A percentile compares a stretch with the other conserved stretches of the same genome.
Evolutionary conservation across 1,140 invertebrate species (phyloP).

Genomic region (Adelges cooleyi): DNA sequence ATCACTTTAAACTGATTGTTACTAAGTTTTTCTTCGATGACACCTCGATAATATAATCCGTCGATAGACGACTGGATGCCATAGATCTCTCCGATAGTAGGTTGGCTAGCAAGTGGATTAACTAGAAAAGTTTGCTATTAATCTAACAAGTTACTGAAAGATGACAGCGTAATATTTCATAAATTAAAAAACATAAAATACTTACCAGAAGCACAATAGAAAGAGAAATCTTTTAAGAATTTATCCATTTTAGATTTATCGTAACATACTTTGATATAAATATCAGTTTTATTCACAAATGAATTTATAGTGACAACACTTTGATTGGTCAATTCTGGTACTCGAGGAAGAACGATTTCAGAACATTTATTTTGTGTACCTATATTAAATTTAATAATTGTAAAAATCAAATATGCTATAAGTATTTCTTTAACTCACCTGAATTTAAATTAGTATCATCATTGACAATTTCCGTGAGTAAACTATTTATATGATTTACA

Average conservation of each 20-base stretch:
- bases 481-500: background rate
- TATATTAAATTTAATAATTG: background rate
- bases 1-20: conserved; percentile 2
- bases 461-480: background rate
- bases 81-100: background rate
- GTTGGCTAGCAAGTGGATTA: background rate
- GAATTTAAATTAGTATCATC: background rate
- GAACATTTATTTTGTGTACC: background rate
- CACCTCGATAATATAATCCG: background rate
- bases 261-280: conserved; percentile 1
- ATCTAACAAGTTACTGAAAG: too few relatives aligned
- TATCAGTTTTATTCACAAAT: background rate
- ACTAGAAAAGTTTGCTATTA: background rate
- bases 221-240: conserved; percentile 3
- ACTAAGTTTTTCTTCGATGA: background rate
- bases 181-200: background rate
- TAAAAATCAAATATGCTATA: background rate
- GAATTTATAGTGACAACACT: conserved; percentile 3
- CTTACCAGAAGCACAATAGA: background rate
- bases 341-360: background rate
- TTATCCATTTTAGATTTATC: background rate
- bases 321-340: conserved; percentile 8
- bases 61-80: background rate
- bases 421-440: background rate
- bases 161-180: too few relatives aligned